Conservation (phyloP, 2,797 vertebrate genomes). For the Anniella stebbinsi region DNA sequence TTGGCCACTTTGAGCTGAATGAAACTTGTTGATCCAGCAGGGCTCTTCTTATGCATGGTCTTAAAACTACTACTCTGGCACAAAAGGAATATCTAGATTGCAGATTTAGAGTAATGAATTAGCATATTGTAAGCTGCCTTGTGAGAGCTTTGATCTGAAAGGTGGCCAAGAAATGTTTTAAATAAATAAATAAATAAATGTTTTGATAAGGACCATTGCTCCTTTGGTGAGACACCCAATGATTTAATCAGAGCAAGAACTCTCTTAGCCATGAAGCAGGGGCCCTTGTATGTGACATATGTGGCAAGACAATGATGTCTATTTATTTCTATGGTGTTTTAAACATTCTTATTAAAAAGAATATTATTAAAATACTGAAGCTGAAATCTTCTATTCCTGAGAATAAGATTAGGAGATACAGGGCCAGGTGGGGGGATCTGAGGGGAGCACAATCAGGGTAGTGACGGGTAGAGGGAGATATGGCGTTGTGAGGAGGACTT, state of each 20-base stretch:
- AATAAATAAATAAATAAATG: no score
- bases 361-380: constrained; percentile 53
- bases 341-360: neutral
- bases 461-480: no score
- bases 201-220: neutral
- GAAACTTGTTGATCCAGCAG: no score
- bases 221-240: neutral
- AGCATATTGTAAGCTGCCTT: no score
- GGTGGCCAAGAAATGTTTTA: no score
- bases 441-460: no score
- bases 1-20: no score
- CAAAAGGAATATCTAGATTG: neutral
- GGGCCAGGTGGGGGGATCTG: no score
- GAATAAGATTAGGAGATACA: neutral
- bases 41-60: no score
- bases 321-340: neutral
- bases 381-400: neutral
- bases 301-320: neutral
- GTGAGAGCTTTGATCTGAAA: no score
- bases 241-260: neutral
- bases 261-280: neutral
- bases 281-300: neutral
- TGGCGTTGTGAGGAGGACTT: no score
- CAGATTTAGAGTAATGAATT: neutral
- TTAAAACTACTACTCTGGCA: neutral